Conservation (phyloP, 2,888 invertebrate genomes). For the Xestobium rufovillosum region DNA sequence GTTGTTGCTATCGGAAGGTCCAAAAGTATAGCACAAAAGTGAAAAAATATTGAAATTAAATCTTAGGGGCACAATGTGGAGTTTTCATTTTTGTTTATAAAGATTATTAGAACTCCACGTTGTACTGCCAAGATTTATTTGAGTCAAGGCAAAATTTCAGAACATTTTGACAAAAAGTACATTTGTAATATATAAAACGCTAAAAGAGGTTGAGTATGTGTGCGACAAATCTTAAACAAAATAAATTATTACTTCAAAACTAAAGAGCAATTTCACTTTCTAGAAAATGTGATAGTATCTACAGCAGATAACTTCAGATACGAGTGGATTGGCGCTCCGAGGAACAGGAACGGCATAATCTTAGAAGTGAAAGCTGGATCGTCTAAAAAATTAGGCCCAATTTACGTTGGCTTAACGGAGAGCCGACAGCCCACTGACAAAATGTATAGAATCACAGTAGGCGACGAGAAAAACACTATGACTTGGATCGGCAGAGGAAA, state of each 20-base stretch:
- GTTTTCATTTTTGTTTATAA: too few relatives aligned
- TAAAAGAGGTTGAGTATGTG: too few relatives aligned
- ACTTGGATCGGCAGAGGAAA: conserved; percentile 59
- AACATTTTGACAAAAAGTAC: too few relatives aligned
- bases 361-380: conserved; percentile 51
- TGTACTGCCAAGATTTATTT: too few relatives aligned
- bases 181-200: too few relatives aligned
- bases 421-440: conserved; percentile 48
- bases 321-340: conserved; percentile 58
- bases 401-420: conserved; percentile 53
- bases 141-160: too few relatives aligned
- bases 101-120: too few relatives aligned
- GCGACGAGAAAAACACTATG: conserved; percentile 51
- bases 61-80: too few relatives aligned
- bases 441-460: conserved; percentile 56
- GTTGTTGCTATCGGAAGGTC: not conserved
- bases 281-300: conserved; percentile 58
- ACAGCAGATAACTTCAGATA: conserved; percentile 56
- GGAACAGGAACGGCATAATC: conserved; percentile 56
- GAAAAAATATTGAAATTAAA: too few relatives aligned
- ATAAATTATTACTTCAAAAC: too few relatives aligned
- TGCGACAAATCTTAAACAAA: too few relatives aligned
- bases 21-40: too few relatives aligned
- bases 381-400: conserved; percentile 40
- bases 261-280: conserved; percentile 24